These are phyloP conservation scores for Uromys caudimaculatus DNA, from an alignment of 2,797 vertebrate genomes.

Conservation along the genomic window DNA sequence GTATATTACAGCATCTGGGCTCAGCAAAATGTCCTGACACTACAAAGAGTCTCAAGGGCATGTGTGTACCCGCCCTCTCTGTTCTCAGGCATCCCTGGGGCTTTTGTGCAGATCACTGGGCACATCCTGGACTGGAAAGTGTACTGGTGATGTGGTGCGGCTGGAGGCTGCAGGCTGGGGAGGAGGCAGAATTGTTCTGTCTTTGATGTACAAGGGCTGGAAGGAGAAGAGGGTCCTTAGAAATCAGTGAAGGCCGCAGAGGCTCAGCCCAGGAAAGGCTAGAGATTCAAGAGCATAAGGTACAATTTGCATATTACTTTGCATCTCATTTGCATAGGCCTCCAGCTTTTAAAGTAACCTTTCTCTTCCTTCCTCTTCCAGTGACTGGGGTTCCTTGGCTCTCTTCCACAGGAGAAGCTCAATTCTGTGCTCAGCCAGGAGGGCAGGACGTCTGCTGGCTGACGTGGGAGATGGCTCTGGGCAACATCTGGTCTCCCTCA, in stretches of 20 bases:
- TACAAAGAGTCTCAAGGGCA: not conserved
- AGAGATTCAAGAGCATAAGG: not conserved
- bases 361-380: not conserved
- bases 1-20: accelerated
- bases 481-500: not conserved
- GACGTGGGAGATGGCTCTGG: not conserved
- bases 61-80: not conserved
- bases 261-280: not conserved
- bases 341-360: not conserved
- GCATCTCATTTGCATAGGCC: conserved; percentile 72
- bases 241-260: accelerated
- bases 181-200: not conserved
- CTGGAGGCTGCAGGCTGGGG: not conserved
- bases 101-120: not conserved
- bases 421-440: not conserved
- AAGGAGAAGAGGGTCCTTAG: not conserved
- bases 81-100: not conserved
- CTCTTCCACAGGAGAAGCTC: not conserved
- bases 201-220: not conserved
- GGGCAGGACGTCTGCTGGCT: not conserved
- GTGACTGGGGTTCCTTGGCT: not conserved
- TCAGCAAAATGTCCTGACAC: not conserved
- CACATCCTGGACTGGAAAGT: not conserved
- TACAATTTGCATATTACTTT: conserved; percentile 62
- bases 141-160: not conserved